Percentiles rank a stretch among this genome's conserved stretches.
These are phyloP conservation scores for Trissolcus basalis DNA, from an alignment of 1,140 invertebrate species.

Conservation along the genomic window DNA sequence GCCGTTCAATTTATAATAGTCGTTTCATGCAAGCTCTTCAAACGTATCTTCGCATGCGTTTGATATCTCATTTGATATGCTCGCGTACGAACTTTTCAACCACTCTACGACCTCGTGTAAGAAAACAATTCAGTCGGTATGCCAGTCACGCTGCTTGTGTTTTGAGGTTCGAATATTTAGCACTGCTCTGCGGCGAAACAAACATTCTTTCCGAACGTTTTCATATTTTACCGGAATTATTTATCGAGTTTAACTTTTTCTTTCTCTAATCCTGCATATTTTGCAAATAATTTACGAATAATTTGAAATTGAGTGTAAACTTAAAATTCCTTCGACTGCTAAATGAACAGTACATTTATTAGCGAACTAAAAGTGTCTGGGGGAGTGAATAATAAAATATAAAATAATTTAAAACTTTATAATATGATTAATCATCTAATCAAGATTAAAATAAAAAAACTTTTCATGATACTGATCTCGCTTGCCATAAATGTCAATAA, in stretches of 20 bases:
- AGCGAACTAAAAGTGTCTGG: too few relatives aligned
- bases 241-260: slow-evolving; percentile 10
- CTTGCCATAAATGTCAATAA: too few relatives aligned
- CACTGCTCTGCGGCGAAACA: slow-evolving; percentile 18
- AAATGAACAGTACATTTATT: too few relatives aligned
- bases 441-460: too few relatives aligned
- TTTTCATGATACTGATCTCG: too few relatives aligned
- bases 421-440: too few relatives aligned
- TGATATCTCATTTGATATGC: slow-evolving; percentile 57
- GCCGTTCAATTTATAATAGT: slow-evolving; percentile 50
- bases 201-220: slow-evolving; percentile 28
- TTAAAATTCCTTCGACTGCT: neutral
- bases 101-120: slow-evolving; percentile 14
- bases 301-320: neutral
- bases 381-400: too few relatives aligned
- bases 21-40: slow-evolving; percentile 42
- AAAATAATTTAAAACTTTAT: too few relatives aligned
- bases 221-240: slow-evolving; percentile 20
- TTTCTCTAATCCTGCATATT: neutral
- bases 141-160: slow-evolving; percentile 43
- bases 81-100: slow-evolving; percentile 11
- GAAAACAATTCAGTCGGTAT: slow-evolving; percentile 47
- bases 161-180: slow-evolving; percentile 38
- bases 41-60: slow-evolving; percentile 44
- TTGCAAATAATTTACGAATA: neutral